Evolutionary conservation across 2,113 vertebrate genomes (phyloP).

Genomic region (Podiceps cristatus): DNA sequence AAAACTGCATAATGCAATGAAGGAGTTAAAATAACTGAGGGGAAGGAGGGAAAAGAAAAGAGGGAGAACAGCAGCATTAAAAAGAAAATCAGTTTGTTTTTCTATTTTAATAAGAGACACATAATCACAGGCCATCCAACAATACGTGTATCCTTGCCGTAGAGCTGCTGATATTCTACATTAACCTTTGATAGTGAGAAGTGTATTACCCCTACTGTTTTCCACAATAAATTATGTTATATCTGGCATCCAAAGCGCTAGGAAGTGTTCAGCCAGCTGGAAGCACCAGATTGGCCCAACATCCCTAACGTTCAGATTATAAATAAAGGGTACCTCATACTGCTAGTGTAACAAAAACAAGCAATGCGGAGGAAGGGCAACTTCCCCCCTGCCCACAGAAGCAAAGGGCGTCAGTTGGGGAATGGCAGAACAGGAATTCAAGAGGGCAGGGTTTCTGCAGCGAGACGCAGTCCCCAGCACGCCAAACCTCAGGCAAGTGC

Average conservation of each 20-base stretch:
- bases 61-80: neutral
- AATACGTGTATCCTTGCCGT: neutral
- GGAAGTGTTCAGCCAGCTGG: slow-evolving; percentile 49
- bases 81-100: neutral
- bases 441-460: slow-evolving; percentile 6
- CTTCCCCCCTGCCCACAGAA: slow-evolving; percentile 48
- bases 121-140: neutral
- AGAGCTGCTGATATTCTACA: slow-evolving; percentile 39
- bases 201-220: slow-evolving; percentile 5
- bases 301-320: slow-evolving; percentile 3
- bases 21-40: neutral
- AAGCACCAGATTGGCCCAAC: slow-evolving; percentile 16
- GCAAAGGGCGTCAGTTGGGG: neutral
- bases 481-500: neutral
- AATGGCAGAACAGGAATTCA: slow-evolving; percentile 45
- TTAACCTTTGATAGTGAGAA: slow-evolving; percentile 16
- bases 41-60: neutral
- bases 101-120: neutral
- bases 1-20: neutral
- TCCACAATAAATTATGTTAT: slow-evolving; percentile 49
- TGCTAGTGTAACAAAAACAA: slow-evolving; percentile 51
- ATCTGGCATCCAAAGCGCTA: slow-evolving; percentile 5
- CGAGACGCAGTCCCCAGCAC: neutral
- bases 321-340: slow-evolving; percentile 46
- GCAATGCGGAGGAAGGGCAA: slow-evolving; percentile 18